phyloP scores from a whole-genome alignment of 2,888 invertebrate species.

The Alitta virens region DNA sequence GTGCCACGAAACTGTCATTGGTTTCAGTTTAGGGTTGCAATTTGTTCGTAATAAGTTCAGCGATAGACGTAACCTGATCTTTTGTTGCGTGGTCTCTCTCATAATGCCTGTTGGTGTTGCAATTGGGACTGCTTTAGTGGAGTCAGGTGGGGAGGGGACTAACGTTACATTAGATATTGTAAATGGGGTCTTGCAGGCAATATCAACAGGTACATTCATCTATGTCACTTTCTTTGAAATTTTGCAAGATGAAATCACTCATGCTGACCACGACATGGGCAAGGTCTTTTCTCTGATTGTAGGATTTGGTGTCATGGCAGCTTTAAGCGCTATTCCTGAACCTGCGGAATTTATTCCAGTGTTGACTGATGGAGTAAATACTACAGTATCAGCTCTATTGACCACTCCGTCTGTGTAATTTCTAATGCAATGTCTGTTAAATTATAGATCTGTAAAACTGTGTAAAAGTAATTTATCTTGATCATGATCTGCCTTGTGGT shows the following conservation, averaged over 20 bases:
- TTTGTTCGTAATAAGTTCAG: constrained; percentile 30
- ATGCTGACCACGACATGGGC: not conserved
- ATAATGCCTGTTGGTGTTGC: constrained; percentile 32
- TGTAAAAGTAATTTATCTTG: too few relatives aligned
- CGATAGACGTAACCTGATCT: constrained; percentile 19
- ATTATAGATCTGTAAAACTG: too few relatives aligned
- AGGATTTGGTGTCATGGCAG: constrained; percentile 10
- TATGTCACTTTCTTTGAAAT: constrained; percentile 96
- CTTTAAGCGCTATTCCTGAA: not conserved
- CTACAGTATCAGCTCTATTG: too few relatives aligned
- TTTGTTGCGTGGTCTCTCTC: constrained; percentile 26
- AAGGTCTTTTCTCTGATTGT: not conserved
- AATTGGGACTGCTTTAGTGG: constrained; percentile 30
- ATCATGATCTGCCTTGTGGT: too few relatives aligned
- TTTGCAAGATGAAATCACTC: constrained; percentile 65
- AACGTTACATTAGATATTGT: constrained; percentile 30
- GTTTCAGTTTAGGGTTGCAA: constrained; percentile 61
- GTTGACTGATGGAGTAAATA: too few relatives aligned
- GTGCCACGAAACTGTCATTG: constrained; percentile 62
- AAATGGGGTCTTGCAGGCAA: constrained; percentile 66
- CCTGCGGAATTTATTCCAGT: not conserved
- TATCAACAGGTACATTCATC: constrained; percentile 86
- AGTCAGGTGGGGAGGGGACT: constrained; percentile 22
- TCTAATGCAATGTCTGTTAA: too few relatives aligned
- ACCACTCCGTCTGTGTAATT: too few relatives aligned